Percentiles rank a stretch among this genome's conserved stretches.
Conservation (phyloP, 2,113 vertebrate species). For the Arenaria interpres region DNA sequence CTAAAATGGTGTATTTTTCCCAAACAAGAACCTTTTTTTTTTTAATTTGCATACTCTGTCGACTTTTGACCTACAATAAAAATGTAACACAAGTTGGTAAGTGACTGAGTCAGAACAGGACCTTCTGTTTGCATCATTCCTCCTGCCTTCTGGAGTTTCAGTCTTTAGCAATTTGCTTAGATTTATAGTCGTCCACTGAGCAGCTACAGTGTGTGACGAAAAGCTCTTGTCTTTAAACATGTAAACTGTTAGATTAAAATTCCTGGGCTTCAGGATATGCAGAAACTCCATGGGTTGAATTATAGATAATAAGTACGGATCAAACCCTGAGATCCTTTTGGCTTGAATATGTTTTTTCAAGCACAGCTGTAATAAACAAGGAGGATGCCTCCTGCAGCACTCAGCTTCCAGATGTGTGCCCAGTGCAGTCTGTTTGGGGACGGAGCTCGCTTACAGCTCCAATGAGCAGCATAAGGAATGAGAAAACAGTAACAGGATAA, state of each 20-base stretch:
- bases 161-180: not conserved
- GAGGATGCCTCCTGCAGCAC: not conserved
- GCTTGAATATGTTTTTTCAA: not conserved
- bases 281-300: not conserved
- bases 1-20: conserved; percentile 56
- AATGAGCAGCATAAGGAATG: not conserved
- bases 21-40: conserved; percentile 45
- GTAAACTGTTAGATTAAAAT: conserved; percentile 25
- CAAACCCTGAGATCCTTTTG: not conserved
- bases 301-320: not conserved
- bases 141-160: conserved; percentile 45
- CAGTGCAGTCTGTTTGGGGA: not conserved
- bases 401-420: not conserved
- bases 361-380: not conserved
- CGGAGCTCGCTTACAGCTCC: not conserved
- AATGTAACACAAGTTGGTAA: conserved; percentile 51
- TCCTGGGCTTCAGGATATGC: not conserved
- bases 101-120: conserved; percentile 63
- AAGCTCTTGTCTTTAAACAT: not conserved
- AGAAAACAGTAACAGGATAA: not conserved
- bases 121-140: conserved; percentile 63
- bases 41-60: conserved; percentile 50
- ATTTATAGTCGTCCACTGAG: conserved; percentile 1
- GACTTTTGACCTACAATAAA: conserved; percentile 64
- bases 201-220: not conserved